Conservation (phyloP, 2,888 invertebrate species). For the Leptopterna dolabrata region DNA sequence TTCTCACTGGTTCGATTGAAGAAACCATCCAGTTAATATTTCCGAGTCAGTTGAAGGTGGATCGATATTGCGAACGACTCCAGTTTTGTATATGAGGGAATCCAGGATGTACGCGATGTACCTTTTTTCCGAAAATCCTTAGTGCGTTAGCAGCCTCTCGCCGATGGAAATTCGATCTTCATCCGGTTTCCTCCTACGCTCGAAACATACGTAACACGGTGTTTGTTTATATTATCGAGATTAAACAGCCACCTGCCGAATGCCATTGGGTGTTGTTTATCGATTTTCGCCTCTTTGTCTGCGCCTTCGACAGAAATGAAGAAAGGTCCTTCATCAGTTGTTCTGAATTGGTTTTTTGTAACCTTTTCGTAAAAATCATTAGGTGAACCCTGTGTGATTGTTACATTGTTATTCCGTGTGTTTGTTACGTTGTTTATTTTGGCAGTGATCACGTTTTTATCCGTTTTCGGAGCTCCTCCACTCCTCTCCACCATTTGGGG, state of each 20-base stretch:
- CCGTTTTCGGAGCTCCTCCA: not conserved
- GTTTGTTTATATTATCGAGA: not conserved
- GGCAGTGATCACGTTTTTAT: not conserved
- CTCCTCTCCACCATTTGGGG: not conserved
- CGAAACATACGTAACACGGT: not conserved
- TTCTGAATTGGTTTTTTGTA: not conserved
- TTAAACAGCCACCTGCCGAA: constrained; percentile 13
- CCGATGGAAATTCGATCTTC: constrained; percentile 1
- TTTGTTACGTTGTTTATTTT: not conserved
- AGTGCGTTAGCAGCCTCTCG: not conserved
- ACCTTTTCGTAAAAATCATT: not conserved
- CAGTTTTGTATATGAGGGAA: constrained; percentile 7
- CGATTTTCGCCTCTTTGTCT: not conserved
- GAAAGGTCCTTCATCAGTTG: constrained; percentile 20
- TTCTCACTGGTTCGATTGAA: not conserved
- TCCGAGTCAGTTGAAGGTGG: not conserved
- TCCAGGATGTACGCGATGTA: not conserved
- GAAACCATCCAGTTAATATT: not conserved
- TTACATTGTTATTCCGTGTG: not conserved
- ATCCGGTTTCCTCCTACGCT: not conserved
- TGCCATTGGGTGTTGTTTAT: not conserved
- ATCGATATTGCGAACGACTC: no score
- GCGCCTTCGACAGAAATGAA: not conserved
- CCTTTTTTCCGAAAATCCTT: not conserved
- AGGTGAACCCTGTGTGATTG: not conserved